phyloP scores from a whole-genome alignment of 1,140 invertebrate genomes.

The Mizuhopecten yessoensis region DNA sequence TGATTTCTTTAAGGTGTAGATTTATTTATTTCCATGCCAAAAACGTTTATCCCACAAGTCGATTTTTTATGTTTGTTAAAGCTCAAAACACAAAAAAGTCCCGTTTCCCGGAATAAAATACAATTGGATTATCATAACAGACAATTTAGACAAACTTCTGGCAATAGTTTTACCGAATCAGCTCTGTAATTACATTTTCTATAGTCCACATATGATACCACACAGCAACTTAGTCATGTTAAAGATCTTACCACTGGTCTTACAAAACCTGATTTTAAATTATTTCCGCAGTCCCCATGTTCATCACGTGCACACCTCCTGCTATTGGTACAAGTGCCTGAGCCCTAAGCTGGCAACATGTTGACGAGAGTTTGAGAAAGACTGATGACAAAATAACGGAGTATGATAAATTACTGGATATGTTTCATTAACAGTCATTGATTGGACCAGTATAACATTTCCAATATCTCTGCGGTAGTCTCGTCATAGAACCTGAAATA shows the following conservation, averaged over 20 bases:
- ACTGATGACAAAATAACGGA: neutral
- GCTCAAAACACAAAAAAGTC: too few species aligned
- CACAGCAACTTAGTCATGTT: too few species aligned
- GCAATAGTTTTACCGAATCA: too few species aligned
- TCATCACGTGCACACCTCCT: neutral
- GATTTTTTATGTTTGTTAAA: neutral
- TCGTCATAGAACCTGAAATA: neutral
- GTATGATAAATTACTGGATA: neutral
- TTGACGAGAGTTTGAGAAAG: neutral
- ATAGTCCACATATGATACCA: too few species aligned
- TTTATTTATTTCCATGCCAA: neutral
- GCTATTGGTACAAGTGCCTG: neutral
- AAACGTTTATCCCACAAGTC: neutral
- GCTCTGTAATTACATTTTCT: too few species aligned
- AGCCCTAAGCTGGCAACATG: neutral
- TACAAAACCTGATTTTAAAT: too few species aligned
- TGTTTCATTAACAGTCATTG: slow-evolving; percentile 1
- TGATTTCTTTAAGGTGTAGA: neutral
- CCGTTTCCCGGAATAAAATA: too few species aligned
- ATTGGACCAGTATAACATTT: neutral
- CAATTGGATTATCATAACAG: too few species aligned
- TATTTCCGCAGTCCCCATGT: neutral
- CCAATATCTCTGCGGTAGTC: neutral
- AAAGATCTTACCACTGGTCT: too few species aligned
- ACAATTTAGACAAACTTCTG: too few species aligned